Evolutionary conservation across 2,888 invertebrate species (phyloP), one percentile per base, ranked within the genome.

Genomic region (Eristalis tenax): DNA sequence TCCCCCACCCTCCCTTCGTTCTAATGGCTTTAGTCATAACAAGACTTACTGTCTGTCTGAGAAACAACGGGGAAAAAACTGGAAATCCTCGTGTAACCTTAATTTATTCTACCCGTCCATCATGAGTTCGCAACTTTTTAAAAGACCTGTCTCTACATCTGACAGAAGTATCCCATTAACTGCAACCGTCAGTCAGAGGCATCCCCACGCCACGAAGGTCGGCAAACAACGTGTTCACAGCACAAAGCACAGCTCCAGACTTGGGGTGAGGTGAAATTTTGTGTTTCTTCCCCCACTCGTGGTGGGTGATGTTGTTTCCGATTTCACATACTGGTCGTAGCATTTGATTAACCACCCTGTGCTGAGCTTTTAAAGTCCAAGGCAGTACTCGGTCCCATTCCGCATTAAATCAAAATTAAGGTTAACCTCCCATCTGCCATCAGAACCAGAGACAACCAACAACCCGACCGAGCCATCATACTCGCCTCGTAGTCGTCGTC

Each of bases 361-460:
- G 79, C 65, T 65, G 59, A 59, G 57, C 79, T 65, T 73, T 79
- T 66, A 79, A 66, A 65, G 70, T 18, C 76, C 76, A 75, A 50
- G 50, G 18, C 18, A 18, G 18, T 50, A 50, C 28, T 28, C 18
- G 23, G 18, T 22, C 15, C 63, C 68, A 26, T 5, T 76, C 68
- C 32, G 74, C 61, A 87, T 83, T 83, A 80, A 83, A 87, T 87
- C 83, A 83, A 87, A 87, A 87, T 87, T 87, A 83, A 57, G 87
- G 76, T 80, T 79, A 80, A 83, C 83, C 87, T 83, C 70, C 75
- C 76, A 68, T 71, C 75, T 76, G 65, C 75, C 76, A 76, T 76
- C 71, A 80, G 64, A 66, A 69, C 50, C 83, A 87, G 83, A 63
- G 35, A 74, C 61, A 64, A 50, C 35, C 35, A 59, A 73, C 28